Conservation (phyloP, 2,113 vertebrate genomes). For the Otus sunia region DNA sequence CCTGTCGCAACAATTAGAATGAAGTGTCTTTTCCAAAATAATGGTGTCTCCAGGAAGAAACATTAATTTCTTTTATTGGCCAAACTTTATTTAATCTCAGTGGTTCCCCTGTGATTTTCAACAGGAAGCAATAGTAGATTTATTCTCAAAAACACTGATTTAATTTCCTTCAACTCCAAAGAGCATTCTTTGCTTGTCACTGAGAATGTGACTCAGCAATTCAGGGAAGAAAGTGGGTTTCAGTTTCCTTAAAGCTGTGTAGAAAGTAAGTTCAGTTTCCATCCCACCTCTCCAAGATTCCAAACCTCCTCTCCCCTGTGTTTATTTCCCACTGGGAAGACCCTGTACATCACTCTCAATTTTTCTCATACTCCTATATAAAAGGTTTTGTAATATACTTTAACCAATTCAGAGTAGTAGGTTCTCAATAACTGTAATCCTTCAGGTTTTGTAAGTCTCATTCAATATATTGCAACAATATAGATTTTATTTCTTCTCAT, state of each 20-base stretch:
- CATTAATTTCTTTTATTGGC: background rate
- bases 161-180: background rate
- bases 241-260: background rate
- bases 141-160: background rate
- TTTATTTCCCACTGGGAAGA: background rate
- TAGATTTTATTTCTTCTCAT: background rate
- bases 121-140: background rate
- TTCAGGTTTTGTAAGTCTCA: background rate
- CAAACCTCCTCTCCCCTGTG: background rate
- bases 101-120: background rate
- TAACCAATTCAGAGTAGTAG: background rate
- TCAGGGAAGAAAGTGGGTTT: background rate
- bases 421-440: background rate
- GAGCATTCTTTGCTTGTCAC: background rate
- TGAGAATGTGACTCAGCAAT: background rate
- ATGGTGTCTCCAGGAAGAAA: background rate
- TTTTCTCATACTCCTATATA: background rate
- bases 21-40: background rate
- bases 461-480: background rate
- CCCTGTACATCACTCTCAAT: background rate
- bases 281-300: background rate
- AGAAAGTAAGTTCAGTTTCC: background rate
- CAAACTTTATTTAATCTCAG: background rate
- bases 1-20: background rate
- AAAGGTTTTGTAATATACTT: background rate